phyloP scores from a whole-genome alignment of 2,888 invertebrate species.

The Eupithecia abbreviata region DNA sequence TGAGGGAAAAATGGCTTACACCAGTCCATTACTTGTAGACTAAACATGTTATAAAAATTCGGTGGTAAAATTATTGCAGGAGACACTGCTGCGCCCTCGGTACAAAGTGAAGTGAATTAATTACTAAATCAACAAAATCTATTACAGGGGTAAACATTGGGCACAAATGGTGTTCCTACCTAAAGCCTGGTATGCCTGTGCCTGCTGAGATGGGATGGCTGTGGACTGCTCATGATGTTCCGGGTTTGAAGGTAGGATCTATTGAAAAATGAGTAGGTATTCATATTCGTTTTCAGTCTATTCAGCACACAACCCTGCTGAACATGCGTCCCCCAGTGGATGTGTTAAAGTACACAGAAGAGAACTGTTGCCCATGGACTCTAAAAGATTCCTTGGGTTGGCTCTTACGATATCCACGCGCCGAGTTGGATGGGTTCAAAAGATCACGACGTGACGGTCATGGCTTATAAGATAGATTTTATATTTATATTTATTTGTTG shows the following conservation, averaged over 20 bases:
- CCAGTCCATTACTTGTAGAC: no score
- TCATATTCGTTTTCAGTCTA: not conserved
- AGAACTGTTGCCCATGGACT: no score
- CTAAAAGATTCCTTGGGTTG: no score
- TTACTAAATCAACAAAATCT: not conserved
- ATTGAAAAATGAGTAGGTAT: not conserved
- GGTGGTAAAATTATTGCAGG: not conserved
- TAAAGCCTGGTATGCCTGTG: slow-evolving; percentile 77
- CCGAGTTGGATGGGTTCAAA: no score
- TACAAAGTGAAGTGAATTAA: not conserved
- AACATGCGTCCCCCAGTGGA: not conserved
- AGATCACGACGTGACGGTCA: no score
- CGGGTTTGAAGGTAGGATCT: slow-evolving; percentile 64
- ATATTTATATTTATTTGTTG: no score
- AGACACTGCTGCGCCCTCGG: no score
- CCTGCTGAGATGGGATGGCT: slow-evolving; percentile 88
- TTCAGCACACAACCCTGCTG: not conserved
- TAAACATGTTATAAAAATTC: not conserved
- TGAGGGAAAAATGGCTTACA: no score
- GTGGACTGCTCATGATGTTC: slow-evolving; percentile 79
- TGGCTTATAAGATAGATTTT: no score
- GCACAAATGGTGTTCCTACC: slow-evolving; percentile 81
- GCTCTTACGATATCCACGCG: no score
- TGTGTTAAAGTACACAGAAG: not conserved
- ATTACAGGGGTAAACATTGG: slow-evolving; percentile 76